phyloP scores from a whole-genome alignment of 1,140 invertebrate genomes.

The Leptinotarsa texana region DNA sequence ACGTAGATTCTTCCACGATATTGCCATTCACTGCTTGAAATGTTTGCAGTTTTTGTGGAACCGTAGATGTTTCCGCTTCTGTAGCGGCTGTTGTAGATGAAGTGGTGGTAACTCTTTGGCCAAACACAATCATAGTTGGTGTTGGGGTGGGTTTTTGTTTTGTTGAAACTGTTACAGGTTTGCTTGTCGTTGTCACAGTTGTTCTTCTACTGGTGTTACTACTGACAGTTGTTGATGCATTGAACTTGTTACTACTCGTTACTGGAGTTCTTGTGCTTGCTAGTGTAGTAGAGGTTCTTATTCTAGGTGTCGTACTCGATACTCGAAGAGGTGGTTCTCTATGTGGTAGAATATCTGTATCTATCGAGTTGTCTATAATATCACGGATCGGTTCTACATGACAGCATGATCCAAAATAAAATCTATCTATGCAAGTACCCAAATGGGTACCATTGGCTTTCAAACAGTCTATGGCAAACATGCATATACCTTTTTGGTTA shows the following conservation, averaged over 20 bases:
- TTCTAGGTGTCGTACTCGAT: constrained; percentile 46
- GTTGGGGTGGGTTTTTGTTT: neutral
- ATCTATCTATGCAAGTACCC: constrained; percentile 88
- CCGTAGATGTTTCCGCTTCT: constrained; percentile 19
- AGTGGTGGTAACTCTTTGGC: neutral
- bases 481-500: constrained; percentile 79
- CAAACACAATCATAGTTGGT: neutral
- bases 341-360: constrained; percentile 58
- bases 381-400: constrained; percentile 62
- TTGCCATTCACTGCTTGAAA: constrained; percentile 59
- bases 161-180: neutral
- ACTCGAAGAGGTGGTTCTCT: constrained; percentile 53
- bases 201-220: neutral
- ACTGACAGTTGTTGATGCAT: neutral
- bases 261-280: constrained; percentile 11
- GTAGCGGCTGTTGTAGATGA: constrained; percentile 27
- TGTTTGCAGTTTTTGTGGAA: constrained; percentile 56
- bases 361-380: constrained; percentile 59
- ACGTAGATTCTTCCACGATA: constrained; percentile 37
- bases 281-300: neutral
- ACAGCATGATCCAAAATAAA: constrained; percentile 91
- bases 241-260: neutral
- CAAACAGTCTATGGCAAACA: constrained; percentile 92
- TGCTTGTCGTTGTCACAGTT: neutral
- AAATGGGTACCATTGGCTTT: constrained; percentile 89